Percentiles rank a stretch among this genome's conserved stretches.
Evolutionary conservation across 1,140 invertebrate species (phyloP).

Genomic region (Whitmania pigra): DNA sequence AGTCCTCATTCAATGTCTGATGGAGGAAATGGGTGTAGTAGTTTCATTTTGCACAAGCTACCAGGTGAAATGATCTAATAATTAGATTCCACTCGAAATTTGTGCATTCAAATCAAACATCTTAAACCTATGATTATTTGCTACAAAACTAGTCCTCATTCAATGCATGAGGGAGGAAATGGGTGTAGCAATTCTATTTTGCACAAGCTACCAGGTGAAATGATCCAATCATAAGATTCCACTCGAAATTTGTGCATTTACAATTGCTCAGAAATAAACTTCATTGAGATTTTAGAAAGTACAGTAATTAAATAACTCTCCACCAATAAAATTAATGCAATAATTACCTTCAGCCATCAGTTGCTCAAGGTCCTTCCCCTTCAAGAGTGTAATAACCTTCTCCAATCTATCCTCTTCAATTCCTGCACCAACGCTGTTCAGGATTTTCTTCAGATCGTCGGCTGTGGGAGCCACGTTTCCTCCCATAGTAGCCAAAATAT

Average conservation of each 20-base stretch:
- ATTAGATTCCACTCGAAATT: background rate
- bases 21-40: background rate
- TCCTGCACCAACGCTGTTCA: slow-evolving; percentile 89
- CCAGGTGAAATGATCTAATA: background rate
- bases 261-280: background rate
- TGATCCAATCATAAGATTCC: background rate
- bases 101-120: no score
- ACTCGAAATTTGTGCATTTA: background rate
- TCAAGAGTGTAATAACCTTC: slow-evolving; percentile 70
- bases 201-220: slow-evolving; percentile 2
- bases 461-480: slow-evolving; percentile 65
- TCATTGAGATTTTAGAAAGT: background rate
- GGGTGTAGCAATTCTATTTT: background rate
- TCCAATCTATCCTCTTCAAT: slow-evolving; percentile 67
- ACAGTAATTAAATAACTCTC: background rate
- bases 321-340: no score
- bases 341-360: slow-evolving; percentile 65
- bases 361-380: slow-evolving; percentile 76
- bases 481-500: slow-evolving; percentile 77
- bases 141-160: background rate
- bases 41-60: slow-evolving; percentile 6
- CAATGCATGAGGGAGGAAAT: background rate
- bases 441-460: slow-evolving; percentile 80
- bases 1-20: background rate
- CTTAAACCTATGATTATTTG: background rate